Conservation (phyloP, 1,140 invertebrate species). For the Xylocopa sonorina region DNA sequence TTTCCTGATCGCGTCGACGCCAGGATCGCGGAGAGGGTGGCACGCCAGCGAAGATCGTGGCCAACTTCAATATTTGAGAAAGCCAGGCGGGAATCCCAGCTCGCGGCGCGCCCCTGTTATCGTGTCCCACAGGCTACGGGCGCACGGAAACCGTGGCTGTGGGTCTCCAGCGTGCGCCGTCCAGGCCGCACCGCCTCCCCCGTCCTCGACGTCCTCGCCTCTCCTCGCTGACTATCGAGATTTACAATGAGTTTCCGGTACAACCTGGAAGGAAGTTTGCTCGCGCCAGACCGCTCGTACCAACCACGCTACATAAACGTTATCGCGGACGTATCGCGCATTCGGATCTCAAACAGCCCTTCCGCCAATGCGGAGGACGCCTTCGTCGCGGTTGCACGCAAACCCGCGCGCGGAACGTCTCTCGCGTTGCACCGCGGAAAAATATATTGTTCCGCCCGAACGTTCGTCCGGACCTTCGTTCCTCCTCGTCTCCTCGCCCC, state of each 20-base stretch:
- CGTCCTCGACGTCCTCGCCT: conserved; percentile 61
- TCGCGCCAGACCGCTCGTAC: conserved; percentile 69
- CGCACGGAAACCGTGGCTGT: conserved; percentile 56
- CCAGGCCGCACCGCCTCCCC: conserved; percentile 42
- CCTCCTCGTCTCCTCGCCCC: not conserved
- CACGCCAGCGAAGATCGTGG: conserved; percentile 67
- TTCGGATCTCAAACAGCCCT: conserved; percentile 70
- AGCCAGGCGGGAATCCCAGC: conserved; percentile 62
- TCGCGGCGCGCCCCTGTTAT: conserved; percentile 66
- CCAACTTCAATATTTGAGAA: conserved; percentile 79
- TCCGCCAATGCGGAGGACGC: conserved; percentile 66
- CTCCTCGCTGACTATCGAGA: conserved; percentile 76
- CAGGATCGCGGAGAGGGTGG: conserved; percentile 14
- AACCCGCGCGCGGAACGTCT: conserved; percentile 30
- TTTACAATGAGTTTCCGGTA: conserved; percentile 81
- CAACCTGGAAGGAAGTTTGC: conserved; percentile 79
- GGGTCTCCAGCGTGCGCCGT: conserved; percentile 36
- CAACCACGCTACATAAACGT: conserved; percentile 66
- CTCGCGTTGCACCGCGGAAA: conserved; percentile 28
- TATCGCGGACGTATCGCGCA: conserved; percentile 71
- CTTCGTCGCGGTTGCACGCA: conserved; percentile 45
- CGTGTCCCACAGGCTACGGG: conserved; percentile 61
- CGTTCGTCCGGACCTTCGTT: not conserved
- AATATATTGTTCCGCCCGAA: conserved; percentile 36
- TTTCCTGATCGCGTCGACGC: conserved; percentile 67